These are phyloP conservation scores for Rhinichthys osculus DNA, from an alignment of 2,797 vertebrate species.

Conservation along the genomic window DNA sequence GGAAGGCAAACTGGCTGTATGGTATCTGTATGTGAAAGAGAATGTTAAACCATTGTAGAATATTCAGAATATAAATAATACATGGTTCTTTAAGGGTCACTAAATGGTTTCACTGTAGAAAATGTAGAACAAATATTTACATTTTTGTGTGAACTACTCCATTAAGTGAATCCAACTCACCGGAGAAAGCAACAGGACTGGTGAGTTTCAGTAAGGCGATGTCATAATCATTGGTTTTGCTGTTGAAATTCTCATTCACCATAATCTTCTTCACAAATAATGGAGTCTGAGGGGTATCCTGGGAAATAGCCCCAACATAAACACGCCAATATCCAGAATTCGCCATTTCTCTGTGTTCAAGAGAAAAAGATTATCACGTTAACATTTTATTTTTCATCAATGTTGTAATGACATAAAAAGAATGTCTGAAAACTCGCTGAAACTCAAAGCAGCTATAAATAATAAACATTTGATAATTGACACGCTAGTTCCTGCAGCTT, in stretches of 20 bases:
- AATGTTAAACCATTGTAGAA: not conserved
- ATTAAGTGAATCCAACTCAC: conserved; percentile 63
- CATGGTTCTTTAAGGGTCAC: not conserved
- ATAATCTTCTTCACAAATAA: conserved; percentile 80
- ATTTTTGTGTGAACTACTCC: not conserved
- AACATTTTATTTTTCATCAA: not conserved
- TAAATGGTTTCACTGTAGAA: not conserved
- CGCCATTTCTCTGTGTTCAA: conserved; percentile 60
- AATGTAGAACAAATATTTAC: not conserved
- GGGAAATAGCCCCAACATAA: conserved; percentile 79
- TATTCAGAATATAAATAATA: not conserved
- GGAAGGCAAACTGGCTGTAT: conserved; percentile 89
- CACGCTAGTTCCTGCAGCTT: not conserved
- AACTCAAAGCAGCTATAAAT: not conserved
- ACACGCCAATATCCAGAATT: conserved; percentile 78
- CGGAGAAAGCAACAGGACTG: conserved; percentile 65
- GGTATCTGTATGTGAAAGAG: conserved; percentile 73
- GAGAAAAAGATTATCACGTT: not conserved
- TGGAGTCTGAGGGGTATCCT: conserved; percentile 66
- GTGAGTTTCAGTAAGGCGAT: conserved; percentile 84
- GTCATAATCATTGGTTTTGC: conserved; percentile 81
- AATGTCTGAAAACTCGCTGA: too few species aligned
- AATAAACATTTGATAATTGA: not conserved
- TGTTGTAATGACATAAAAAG: not conserved
- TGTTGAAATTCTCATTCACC: conserved; percentile 82